Percentiles rank a stretch among this genome's conserved stretches.
Conservation (phyloP, 2,888 invertebrate species). For the Julus scandinavius region DNA sequence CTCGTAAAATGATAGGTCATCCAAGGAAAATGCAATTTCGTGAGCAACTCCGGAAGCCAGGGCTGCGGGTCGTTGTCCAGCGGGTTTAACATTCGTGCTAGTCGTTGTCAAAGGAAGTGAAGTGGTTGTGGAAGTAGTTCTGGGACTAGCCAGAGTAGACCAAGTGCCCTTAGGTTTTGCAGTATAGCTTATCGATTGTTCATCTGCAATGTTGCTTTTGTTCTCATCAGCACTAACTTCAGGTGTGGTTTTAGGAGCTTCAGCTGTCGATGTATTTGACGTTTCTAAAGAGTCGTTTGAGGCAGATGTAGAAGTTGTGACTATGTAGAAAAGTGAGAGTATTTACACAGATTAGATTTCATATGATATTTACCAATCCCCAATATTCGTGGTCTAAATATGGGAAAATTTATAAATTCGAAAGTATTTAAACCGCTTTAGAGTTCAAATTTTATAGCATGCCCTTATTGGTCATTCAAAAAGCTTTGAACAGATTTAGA, state of each 20-base stretch:
- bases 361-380: no score
- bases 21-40: slow-evolving; percentile 53
- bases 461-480: no score
- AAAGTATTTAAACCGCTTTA: no score
- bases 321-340: neutral
- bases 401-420: no score
- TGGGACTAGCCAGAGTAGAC: neutral
- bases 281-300: slow-evolving; percentile 31
- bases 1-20: slow-evolving; percentile 46
- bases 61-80: slow-evolving; percentile 2
- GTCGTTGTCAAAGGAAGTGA: neutral
- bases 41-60: slow-evolving; percentile 54
- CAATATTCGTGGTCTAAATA: no score
- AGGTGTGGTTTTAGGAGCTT: slow-evolving; percentile 63
- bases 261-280: slow-evolving; percentile 64
- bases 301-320: slow-evolving; percentile 27
- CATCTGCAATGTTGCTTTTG: neutral
- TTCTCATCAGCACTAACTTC: neutral
- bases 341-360: neutral
- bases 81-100: neutral
- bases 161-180: neutral
- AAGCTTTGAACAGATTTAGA: no score
- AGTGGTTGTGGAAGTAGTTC: neutral
- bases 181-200: neutral
- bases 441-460: no score